Evolutionary conservation across 2,888 invertebrate genomes (phyloP).

Genomic region (Gisinianus flammeolus): DNA sequence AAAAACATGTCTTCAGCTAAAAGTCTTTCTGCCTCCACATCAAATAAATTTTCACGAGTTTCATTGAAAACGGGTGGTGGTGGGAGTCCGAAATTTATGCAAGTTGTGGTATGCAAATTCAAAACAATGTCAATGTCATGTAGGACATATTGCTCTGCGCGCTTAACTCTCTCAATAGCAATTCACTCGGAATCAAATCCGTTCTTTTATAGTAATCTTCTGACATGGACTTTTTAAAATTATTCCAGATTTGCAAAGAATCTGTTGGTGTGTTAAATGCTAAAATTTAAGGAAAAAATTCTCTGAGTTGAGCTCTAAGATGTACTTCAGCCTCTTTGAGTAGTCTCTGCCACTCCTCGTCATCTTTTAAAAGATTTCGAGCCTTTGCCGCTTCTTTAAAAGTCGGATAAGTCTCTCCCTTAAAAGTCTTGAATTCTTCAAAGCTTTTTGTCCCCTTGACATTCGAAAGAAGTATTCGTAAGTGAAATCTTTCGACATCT

Average conservation of each 20-base stretch:
- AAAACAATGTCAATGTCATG: conserved; percentile 20
- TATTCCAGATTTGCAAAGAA: background rate
- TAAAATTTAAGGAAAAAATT: background rate
- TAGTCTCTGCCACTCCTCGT: conserved; percentile 54
- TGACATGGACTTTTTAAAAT: background rate
- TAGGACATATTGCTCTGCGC: conserved; percentile 13
- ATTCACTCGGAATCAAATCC: background rate
- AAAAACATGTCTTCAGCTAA: too few species aligned
- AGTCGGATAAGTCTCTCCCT: background rate
- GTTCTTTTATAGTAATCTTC: background rate
- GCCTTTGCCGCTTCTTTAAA: conserved; percentile 43
- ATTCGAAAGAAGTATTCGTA: conserved; percentile 58
- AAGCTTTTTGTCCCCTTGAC: conserved; percentile 57
- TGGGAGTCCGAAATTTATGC: background rate
- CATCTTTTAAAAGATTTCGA: conserved; percentile 55
- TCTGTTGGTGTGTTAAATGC: background rate
- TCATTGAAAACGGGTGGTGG: background rate
- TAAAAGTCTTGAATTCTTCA: background rate
- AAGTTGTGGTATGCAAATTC: background rate
- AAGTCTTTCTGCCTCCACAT: background rate
- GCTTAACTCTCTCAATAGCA: too few species aligned
- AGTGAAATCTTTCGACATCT: conserved; percentile 59
- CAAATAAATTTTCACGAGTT: background rate
- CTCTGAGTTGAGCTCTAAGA: background rate
- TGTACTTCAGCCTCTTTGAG: conserved; percentile 54